Percentiles rank a stretch among this genome's conserved stretches.
Evolutionary conservation across 2,113 vertebrate species (phyloP).

Genomic region (Embiotoca jacksoni): DNA sequence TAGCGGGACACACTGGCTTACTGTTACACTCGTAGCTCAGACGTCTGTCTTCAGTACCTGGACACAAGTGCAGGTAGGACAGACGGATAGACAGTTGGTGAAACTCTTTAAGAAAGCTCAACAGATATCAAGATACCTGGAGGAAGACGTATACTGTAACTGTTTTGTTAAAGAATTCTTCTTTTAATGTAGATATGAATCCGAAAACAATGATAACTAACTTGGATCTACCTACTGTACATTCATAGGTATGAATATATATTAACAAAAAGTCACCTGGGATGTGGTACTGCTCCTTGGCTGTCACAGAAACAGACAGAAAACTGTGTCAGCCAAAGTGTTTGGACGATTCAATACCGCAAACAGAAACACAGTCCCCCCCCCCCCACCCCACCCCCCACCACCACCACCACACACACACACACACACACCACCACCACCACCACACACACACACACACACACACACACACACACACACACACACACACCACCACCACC

Average conservation of each 20-base stretch:
- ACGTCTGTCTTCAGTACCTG: slow-evolving; percentile 91
- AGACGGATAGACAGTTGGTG: background rate
- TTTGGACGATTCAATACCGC: background rate
- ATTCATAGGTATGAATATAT: background rate
- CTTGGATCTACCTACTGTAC: too few relatives aligned
- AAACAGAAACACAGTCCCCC: background rate
- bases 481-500: too few relatives aligned
- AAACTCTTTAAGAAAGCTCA: background rate
- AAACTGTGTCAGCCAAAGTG: slow-evolving; percentile 26
- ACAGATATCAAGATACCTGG: too few relatives aligned
- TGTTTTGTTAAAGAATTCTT: too few relatives aligned
- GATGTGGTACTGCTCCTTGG: slow-evolving; percentile 82
- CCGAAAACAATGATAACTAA: too few relatives aligned
- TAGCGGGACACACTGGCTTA: slow-evolving; percentile 91
- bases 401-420: too few relatives aligned
- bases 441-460: too few relatives aligned
- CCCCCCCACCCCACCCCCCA: too few relatives aligned
- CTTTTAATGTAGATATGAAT: too few relatives aligned
- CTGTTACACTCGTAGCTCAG: slow-evolving; percentile 94
- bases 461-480: too few relatives aligned
- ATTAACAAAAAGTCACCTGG: slow-evolving; percentile 66
- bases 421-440: too few relatives aligned
- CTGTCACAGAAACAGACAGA: slow-evolving; percentile 71
- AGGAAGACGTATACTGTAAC: too few relatives aligned
- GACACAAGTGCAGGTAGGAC: slow-evolving; percentile 1